phyloP scores from a whole-genome alignment of 2,113 vertebrate genomes.

The Atherinomorus stipes region DNA sequence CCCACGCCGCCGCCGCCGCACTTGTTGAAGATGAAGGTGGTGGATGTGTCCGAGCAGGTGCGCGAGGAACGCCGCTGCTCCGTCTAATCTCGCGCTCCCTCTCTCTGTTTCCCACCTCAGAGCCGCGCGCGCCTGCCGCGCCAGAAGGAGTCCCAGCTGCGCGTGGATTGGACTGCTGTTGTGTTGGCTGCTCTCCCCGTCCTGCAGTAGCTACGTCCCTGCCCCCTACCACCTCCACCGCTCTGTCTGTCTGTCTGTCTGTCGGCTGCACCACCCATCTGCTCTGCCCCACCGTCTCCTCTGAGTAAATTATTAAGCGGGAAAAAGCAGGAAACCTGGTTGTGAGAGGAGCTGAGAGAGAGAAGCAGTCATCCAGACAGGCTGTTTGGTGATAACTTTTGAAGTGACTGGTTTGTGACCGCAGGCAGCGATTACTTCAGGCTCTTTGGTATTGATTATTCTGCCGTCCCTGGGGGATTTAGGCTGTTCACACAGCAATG shows the following conservation, averaged over 20 bases:
- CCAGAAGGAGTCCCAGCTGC: conserved; percentile 44
- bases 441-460: conserved; percentile 39
- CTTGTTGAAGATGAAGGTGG: conserved; percentile 42
- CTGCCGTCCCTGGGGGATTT: conserved; percentile 7
- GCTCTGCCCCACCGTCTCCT: not conserved
- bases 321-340: not conserved
- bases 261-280: not conserved
- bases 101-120: not conserved
- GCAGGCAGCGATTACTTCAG: not conserved
- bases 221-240: too few species aligned
- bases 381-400: not conserved
- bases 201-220: not conserved
- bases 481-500: conserved; percentile 23
- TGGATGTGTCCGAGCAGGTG: conserved; percentile 5
- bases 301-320: not conserved
- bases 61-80: conserved; percentile 1
- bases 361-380: not conserved
- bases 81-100: conserved; percentile 5
- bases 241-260: not conserved
- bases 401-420: not conserved
- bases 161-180: conserved; percentile 32
- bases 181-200: conserved; percentile 27
- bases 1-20: not conserved
- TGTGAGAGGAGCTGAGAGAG: not conserved
- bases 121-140: conserved; percentile 20